Conservation (phyloP, 2,888 invertebrate species). For the Tiliacea citrago region DNA sequence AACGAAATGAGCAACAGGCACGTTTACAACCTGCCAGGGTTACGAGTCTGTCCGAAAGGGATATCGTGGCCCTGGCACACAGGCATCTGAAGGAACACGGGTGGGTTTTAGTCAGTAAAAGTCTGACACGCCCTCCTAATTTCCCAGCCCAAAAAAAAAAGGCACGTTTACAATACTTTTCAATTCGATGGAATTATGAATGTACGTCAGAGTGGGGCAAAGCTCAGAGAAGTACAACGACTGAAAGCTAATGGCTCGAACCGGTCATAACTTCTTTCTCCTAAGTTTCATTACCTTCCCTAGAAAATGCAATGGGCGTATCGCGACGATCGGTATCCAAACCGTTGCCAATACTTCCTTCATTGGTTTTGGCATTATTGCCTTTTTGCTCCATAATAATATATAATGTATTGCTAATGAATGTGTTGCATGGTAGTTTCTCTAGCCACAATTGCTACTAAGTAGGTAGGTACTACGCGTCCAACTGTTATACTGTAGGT, state of each 20-base stretch:
- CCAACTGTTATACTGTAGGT: background rate
- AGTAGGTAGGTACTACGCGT: background rate
- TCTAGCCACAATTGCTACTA: background rate
- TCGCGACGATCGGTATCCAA: too few relatives aligned
- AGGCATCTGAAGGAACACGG: too few relatives aligned
- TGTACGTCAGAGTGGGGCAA: background rate
- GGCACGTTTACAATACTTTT: background rate
- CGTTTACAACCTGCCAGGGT: too few relatives aligned
- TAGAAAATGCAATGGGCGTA: background rate
- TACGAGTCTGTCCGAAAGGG: too few relatives aligned
- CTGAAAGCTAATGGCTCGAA: conserved; percentile 14
- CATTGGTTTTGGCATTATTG: background rate
- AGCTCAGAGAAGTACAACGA: background rate
- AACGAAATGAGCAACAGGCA: too few relatives aligned
- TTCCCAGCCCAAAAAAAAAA: too few relatives aligned
- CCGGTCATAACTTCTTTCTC: background rate
- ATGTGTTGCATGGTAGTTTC: background rate
- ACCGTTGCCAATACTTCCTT: background rate
- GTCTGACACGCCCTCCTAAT: too few relatives aligned
- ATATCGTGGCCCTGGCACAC: too few relatives aligned
- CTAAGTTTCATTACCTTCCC: background rate
- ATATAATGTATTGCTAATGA: background rate
- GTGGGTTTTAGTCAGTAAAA: too few relatives aligned
- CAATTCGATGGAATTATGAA: conserved; percentile 19
- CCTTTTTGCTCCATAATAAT: background rate